Conservation (phyloP, 2,113 vertebrate genomes). For the Acinonyx jubatus region DNA sequence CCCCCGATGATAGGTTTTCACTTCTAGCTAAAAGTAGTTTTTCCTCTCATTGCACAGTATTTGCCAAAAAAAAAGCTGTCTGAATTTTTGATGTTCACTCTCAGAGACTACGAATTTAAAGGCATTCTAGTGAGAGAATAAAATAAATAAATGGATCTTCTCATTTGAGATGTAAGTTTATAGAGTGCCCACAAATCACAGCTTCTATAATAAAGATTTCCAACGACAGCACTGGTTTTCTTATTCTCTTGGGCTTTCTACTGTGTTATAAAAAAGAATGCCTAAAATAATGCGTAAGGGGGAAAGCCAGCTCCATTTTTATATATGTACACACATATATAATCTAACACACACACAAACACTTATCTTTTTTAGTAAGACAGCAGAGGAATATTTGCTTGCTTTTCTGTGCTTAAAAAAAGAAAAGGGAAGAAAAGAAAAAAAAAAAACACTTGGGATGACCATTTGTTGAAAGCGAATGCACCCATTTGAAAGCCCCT, state of each 20-base stretch:
- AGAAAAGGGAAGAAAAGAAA: not conserved
- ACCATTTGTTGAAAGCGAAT: not conserved
- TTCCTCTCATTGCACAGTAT: not conserved
- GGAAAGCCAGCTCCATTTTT: not conserved
- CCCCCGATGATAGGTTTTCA: not conserved
- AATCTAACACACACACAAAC: not conserved
- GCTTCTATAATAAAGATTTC: not conserved
- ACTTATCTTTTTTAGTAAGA: not conserved
- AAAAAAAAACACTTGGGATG: not conserved
- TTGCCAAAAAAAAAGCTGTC: not conserved
- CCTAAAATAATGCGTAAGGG: not conserved
- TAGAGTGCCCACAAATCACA: conserved; percentile 36
- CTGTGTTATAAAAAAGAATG: not conserved
- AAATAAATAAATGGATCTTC: conserved; percentile 39
- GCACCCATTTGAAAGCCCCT: rapidly evolving
- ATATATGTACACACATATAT: not conserved
- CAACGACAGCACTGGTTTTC: not conserved
- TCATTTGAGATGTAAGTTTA: conserved; percentile 43
- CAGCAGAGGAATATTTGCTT: not conserved
- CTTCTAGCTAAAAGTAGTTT: not conserved
- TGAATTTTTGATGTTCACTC: not conserved
- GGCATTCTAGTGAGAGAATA: conserved; percentile 23
- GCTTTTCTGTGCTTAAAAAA: not conserved
- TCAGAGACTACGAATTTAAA: conserved; percentile 43
- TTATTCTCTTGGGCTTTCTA: conserved; percentile 1